phyloP scores from a whole-genome alignment of 2,113 vertebrate genomes.

The Lamprotornis superbus region DNA sequence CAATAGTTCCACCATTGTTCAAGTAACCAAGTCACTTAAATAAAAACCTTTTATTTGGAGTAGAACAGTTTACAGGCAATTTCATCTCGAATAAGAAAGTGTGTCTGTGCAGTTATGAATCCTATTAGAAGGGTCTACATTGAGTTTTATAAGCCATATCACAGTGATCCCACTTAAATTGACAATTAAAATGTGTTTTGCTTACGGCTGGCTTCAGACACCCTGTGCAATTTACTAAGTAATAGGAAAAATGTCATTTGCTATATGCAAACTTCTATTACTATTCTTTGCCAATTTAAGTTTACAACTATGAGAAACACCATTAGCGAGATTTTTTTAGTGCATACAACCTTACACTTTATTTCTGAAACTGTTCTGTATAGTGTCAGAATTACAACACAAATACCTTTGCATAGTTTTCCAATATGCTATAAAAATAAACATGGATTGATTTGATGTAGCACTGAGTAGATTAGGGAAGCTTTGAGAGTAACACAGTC shows the following conservation, averaged over 20 bases:
- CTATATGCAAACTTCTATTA: constrained; percentile 12
- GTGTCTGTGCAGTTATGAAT: not conserved
- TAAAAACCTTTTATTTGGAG: not conserved
- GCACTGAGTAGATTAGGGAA: not conserved
- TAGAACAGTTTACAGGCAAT: not conserved
- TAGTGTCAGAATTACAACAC: not conserved
- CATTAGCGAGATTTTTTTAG: not conserved
- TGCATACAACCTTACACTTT: not conserved
- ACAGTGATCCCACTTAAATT: constrained; percentile 19
- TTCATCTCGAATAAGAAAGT: not conserved
- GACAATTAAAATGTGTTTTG: constrained; percentile 31
- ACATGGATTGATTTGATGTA: not conserved
- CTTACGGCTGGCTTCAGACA: constrained; percentile 20
- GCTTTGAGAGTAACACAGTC: not conserved
- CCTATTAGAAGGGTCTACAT: not conserved
- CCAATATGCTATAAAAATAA: constrained; percentile 25
- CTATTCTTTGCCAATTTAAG: not conserved
- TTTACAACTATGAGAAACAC: not conserved
- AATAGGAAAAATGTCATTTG: constrained; percentile 8
- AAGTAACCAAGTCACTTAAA: not conserved
- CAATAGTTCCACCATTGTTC: not conserved
- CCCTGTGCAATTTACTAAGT: constrained; percentile 6
- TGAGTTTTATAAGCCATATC: constrained; percentile 2
- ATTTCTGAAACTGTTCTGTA: not conserved
- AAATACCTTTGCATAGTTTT: not conserved